A percentile compares a stretch with the other conserved stretches of the same genome.
Conservation (phyloP, 2,113 vertebrate genomes). For the Takifugu bimaculatus region DNA sequence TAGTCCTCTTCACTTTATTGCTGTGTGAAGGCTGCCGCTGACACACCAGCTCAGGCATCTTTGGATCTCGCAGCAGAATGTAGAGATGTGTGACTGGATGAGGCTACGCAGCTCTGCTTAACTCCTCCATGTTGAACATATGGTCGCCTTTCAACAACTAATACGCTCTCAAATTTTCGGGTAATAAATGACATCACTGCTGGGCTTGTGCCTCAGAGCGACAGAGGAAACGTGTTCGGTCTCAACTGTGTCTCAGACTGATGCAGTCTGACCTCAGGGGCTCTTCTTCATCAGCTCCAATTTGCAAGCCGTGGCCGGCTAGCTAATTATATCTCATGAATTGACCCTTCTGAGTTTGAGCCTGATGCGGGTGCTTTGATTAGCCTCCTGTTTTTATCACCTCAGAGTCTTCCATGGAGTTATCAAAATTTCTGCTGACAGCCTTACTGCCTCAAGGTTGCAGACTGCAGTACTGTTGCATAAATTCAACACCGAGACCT, state of each 20-base stretch:
- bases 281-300: constrained; percentile 69
- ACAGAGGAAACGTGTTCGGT: constrained; percentile 64
- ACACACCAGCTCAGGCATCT: neutral
- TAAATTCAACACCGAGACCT: constrained; percentile 45
- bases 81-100: neutral
- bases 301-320: constrained; percentile 62
- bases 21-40: constrained; percentile 2
- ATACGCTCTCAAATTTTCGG: constrained; percentile 45
- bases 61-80: constrained; percentile 25
- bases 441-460: constrained; percentile 63
- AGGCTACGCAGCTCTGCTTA: constrained; percentile 13
- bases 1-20: constrained; percentile 25
- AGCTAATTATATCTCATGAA: constrained; percentile 74
- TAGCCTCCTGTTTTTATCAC: constrained; percentile 72
- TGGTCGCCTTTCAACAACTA: constrained; percentile 20
- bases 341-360: constrained; percentile 66
- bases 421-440: constrained; percentile 71
- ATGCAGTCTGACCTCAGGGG: constrained; percentile 61
- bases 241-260: constrained; percentile 52
- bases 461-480: constrained; percentile 58
- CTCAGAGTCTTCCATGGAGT: constrained; percentile 59
- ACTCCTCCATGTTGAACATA: constrained; percentile 21
- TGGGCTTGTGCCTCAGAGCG: constrained; percentile 35
- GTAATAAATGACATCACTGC: constrained; percentile 69
- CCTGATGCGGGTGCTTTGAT: constrained; percentile 68